Percentiles rank a stretch among this genome's conserved stretches.
Conservation (phyloP, 2,888 invertebrate species). For the Cordylochernes scorpioides region DNA sequence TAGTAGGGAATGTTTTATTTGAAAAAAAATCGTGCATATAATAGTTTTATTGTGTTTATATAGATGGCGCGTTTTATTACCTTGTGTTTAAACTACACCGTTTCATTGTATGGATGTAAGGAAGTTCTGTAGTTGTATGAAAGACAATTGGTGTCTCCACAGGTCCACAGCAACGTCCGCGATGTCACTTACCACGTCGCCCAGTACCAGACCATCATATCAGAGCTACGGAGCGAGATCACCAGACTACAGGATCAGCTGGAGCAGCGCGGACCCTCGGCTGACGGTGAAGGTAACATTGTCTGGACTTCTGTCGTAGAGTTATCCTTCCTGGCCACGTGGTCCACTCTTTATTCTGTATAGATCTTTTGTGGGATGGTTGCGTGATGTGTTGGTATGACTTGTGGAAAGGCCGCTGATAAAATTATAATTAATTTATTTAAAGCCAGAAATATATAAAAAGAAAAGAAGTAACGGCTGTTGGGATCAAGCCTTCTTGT, state of each 20-base stretch:
- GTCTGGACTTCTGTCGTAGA: too few species aligned
- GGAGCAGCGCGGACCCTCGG: slow-evolving; percentile 4
- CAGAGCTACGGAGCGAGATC: slow-evolving; percentile 57
- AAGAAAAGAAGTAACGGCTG: too few species aligned
- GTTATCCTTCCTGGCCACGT: too few species aligned
- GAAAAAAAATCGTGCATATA: neutral
- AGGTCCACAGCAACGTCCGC: slow-evolving; percentile 37
- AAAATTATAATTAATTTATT: too few species aligned
- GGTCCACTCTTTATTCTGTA: too few species aligned
- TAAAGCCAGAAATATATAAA: too few species aligned
- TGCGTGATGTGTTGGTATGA: too few species aligned
- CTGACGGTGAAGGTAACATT: slow-evolving; percentile 2
- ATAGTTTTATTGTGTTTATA: neutral
- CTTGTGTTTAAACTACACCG: too few species aligned
- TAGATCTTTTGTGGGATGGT: too few species aligned
- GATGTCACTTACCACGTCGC: slow-evolving; percentile 49
- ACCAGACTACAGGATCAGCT: slow-evolving; percentile 19
- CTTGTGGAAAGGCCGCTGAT: too few species aligned
- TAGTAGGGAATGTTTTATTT: neutral
- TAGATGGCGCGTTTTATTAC: neutral
- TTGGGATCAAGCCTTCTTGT: too few species aligned
- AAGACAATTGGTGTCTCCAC: slow-evolving; percentile 4
- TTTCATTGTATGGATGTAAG: too few species aligned
- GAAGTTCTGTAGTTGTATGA: neutral
- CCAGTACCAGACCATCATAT: slow-evolving; percentile 53